These are phyloP conservation scores for Trematomus bernacchii DNA, from an alignment of 2,797 vertebrate genomes.

Conservation along the genomic window DNA sequence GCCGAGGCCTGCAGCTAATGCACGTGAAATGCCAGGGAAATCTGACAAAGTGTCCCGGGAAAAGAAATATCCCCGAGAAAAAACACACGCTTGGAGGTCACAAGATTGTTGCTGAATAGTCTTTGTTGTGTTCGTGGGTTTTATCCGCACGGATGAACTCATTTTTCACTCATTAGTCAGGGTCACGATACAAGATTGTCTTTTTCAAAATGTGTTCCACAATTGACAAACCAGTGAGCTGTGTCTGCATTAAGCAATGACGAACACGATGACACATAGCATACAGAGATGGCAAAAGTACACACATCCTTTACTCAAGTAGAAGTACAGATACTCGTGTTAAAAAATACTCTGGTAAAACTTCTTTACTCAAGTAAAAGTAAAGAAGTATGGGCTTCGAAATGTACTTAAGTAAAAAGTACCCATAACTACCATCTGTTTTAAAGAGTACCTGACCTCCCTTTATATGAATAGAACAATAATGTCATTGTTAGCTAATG, in stretches of 20 bases:
- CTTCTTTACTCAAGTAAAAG: too few species aligned
- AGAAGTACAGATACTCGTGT: too few species aligned
- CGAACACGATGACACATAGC: conserved; percentile 22
- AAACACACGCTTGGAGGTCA: conserved; percentile 49
- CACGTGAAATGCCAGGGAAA: conserved; percentile 55
- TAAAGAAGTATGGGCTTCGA: too few species aligned
- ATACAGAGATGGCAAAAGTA: too few species aligned
- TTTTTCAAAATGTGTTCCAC: not conserved
- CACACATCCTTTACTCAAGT: too few species aligned
- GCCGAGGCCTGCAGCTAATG: conserved; percentile 56
- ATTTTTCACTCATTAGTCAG: conserved; percentile 7
- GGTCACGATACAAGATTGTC: conserved; percentile 31
- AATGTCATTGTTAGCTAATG: too few species aligned
- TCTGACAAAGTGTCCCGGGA: conserved; percentile 43
- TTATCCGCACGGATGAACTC: conserved; percentile 24
- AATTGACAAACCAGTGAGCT: conserved; percentile 4
- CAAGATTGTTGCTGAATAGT: conserved; percentile 15
- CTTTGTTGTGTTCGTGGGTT: conserved; percentile 33
- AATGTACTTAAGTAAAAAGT: too few species aligned
- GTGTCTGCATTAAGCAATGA: conserved; percentile 23
- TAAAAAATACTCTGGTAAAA: too few species aligned
- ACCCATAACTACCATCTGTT: too few species aligned
- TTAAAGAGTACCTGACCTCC: too few species aligned
- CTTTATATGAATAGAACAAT: too few species aligned
- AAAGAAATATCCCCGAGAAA: conserved; percentile 47